A percentile compares a stretch with the other conserved stretches of the same genome.
phyloP scores from a whole-genome alignment of 2,113 vertebrate species.

The Tachysurus fulvidraco region DNA sequence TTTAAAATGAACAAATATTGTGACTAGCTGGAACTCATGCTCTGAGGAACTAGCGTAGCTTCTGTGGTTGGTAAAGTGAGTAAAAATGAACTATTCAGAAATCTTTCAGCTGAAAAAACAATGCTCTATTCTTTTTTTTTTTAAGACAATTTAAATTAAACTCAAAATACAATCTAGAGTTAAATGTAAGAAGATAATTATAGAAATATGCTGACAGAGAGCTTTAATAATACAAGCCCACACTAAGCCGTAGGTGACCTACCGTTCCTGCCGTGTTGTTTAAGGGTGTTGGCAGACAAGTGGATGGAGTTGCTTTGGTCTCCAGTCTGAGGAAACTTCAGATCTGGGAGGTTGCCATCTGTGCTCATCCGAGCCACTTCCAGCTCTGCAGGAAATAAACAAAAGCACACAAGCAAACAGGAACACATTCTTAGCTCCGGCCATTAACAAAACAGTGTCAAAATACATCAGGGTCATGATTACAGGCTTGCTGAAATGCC shows the following conservation, averaged over 20 bases:
- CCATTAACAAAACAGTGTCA: neutral
- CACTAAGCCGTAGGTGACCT: slow-evolving; percentile 46
- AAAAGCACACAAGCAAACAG: slow-evolving; percentile 19
- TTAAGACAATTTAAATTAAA: neutral
- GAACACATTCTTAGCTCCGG: neutral
- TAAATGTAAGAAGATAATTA: neutral
- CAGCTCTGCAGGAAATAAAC: slow-evolving; percentile 76
- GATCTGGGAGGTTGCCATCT: slow-evolving; percentile 91
- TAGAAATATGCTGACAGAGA: neutral
- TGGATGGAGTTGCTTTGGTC: slow-evolving; percentile 89
- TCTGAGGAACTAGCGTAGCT: neutral
- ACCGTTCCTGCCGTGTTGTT: slow-evolving; percentile 95
- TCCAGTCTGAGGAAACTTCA: slow-evolving; percentile 90
- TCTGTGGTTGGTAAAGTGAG: neutral
- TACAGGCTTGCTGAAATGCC: neutral
- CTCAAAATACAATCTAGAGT: neutral
- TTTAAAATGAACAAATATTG: neutral
- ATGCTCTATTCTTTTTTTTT: too few species aligned
- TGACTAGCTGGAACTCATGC: neutral
- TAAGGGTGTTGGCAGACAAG: slow-evolving; percentile 93
- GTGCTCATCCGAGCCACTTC: slow-evolving; percentile 96
- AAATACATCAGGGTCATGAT: neutral
- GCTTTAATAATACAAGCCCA: neutral
- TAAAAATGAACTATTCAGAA: neutral
- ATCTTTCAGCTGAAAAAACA: neutral